Base-by-base conservation (phyloP, 2,888 invertebrate species). In the Galerucella pusilla region DNA sequence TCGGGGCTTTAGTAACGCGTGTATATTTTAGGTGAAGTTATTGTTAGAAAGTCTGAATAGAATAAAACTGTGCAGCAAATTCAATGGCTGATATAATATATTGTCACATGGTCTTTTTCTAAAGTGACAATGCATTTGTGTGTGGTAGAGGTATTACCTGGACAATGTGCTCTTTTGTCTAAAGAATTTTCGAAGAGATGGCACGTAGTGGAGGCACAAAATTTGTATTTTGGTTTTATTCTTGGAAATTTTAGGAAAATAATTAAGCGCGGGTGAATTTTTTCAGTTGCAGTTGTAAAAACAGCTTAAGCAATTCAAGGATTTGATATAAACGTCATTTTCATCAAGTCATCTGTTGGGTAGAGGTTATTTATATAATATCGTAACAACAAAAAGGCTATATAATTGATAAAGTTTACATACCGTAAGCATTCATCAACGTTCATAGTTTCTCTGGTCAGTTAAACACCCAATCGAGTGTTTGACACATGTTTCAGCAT, bases 1-100 rank as follows among this genome's bases (percentile, higher is more conserved):
- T 87, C 87, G 87, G 87, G 20, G 87, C 86, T 87, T 87, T 87
- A 85, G 87, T 84, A 87, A 87, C 87, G 87, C 87, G 87, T 88
- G 87, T 87, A 87, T 88, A 87, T 87, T 87, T 87, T 87, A 87
- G 86, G 85, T 83, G 71, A 81, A 79, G 80, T 84, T 80, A 83
- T 85, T 85, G 85, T 85, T 81, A 81, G 82, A 78, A 82, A 82
- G 79, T 78, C 65, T 82, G 80, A 81, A 82, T 81, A 80, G 87
- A 86, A 86, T 87, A 86, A 87, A 87, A 87, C 86, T 86, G 85
- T 87, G 85, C 85, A 85, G 84, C 81, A 84, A 85, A 86, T 86
- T 87, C 86, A 86, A 86, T 86, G 83, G 85, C 85, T 84, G 86
- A 87, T 87, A 87, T 87, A 87, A 87, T 87, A 87, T 86, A 88